Evolutionary conservation across 1,140 invertebrate genomes (phyloP).

Genomic region (Philopotamus ludificatus): DNA sequence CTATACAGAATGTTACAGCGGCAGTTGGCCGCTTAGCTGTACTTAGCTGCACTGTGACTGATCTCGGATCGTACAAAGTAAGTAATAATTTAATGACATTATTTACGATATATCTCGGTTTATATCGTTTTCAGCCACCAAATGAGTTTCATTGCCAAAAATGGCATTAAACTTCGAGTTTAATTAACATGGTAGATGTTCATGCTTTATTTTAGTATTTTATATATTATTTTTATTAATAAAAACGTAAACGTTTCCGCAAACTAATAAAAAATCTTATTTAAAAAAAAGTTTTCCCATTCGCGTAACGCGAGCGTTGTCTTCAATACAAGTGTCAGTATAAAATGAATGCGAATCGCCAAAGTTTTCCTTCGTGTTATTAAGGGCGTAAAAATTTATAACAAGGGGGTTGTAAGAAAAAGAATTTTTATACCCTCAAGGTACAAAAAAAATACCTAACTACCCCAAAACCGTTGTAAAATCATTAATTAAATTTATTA

Average conservation of each 20-base stretch:
- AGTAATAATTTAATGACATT: conserved; percentile 35
- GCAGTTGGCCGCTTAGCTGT: conserved; percentile 71
- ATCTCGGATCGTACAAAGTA: conserved; percentile 74
- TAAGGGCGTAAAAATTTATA: background rate
- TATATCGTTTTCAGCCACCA: too few species aligned
- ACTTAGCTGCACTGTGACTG: conserved; percentile 69
- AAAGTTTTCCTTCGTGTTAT: background rate
- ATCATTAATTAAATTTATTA: background rate
- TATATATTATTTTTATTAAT: too few species aligned
- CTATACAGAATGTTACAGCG: conserved; percentile 74
- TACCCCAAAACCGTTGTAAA: background rate
- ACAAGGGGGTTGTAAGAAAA: background rate
- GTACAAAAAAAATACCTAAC: background rate
- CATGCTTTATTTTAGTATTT: too few species aligned
- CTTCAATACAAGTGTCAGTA: background rate
- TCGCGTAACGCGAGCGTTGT: background rate
- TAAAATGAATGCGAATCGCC: background rate
- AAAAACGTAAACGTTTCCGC: too few species aligned
- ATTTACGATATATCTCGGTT: too few species aligned
- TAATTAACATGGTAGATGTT: too few species aligned
- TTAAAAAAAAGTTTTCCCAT: background rate
- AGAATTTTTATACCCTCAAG: background rate
- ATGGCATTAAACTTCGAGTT: too few species aligned
- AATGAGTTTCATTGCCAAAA: too few species aligned
- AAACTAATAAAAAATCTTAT: too few species aligned